Evolutionary conservation across 2,888 invertebrate genomes (phyloP), one percentile per base, ranked within the genome.

Genomic region (Aphidoletes aphidimyza): DNA sequence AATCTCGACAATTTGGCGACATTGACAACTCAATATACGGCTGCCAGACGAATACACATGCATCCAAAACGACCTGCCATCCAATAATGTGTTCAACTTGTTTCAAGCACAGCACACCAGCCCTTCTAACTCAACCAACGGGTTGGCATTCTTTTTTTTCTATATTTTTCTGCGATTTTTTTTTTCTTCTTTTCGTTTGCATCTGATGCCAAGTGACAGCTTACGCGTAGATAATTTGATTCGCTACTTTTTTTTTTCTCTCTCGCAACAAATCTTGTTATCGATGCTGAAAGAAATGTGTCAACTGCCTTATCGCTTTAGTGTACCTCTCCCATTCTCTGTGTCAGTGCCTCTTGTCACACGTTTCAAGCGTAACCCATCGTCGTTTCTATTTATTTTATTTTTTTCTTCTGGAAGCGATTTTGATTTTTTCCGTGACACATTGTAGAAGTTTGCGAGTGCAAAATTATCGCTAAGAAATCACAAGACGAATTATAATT

Each of bases 1-100:
- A 69, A 69, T 69, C 69, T 69, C 34, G 69, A 69, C 34, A 69
- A 69, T 69, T 69, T 54, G 54, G 54, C 54, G 54, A 54, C 54
- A 54, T 22, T 69, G 69, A 69, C 34, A 69, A 69, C 30, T 69
- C 69, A 69, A 69, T 69, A 69, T 54, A 54, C 3, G 22, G 1
- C n/a, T n/a, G n/a, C n/a, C n/a, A n/a, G n/a, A 2, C 30, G 54
- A 54, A 69, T n/a, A 69, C 30, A 30, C n/a, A 69, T 69, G 26
- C 30, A 30, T 69, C 1, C n/a, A 14, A 69, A 14, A 30, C 8
- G 17, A 30, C 34, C 69, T 69, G 69, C 30, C 30, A 22, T 54
- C n/a, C 1, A 6, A 30, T n/a, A 34, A 22, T 26, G 54, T 34
- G 14, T 69, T n/a, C n/a, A 69, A 14, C 11, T 11, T 69, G 69